phyloP scores from a whole-genome alignment of 2,797 vertebrate genomes.

The Nyctibius grandis region DNA sequence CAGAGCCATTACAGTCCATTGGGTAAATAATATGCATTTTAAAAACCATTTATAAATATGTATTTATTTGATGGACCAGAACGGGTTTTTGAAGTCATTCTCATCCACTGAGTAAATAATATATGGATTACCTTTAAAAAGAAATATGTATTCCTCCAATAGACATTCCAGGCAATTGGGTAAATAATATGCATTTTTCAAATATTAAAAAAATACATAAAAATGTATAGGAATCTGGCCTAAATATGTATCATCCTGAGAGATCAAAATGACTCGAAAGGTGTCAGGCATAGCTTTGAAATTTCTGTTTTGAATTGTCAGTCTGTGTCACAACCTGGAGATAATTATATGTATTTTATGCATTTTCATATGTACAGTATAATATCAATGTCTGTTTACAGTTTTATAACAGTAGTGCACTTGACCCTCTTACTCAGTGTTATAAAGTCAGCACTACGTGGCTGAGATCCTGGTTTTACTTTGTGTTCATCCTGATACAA shows the following conservation, averaged over 20 bases:
- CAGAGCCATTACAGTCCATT: constrained; percentile 43
- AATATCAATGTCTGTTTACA: background rate
- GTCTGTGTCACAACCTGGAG: constrained; percentile 21
- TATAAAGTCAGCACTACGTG: background rate
- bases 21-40: constrained; percentile 65
- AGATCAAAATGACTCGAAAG: constrained; percentile 3
- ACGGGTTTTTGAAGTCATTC: constrained; percentile 57
- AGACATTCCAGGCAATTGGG: constrained; percentile 43
- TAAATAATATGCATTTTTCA: constrained; percentile 61
- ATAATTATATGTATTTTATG: constrained; percentile 31
- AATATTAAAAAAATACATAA: constrained; percentile 4
- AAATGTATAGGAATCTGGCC: constrained; percentile 10
- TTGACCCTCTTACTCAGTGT: background rate
- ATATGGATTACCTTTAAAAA: constrained; percentile 65
- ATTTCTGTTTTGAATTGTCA: constrained; percentile 36
- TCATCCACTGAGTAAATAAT: constrained; percentile 68
- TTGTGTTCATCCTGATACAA: background rate
- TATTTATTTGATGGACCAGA: constrained; percentile 69
- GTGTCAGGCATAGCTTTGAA: constrained; percentile 35
- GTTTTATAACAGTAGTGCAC: background rate
- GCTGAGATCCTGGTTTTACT: background rate
- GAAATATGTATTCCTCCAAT: constrained; percentile 62
- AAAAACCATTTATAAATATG: constrained; percentile 68
- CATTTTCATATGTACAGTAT: background rate
- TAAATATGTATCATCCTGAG: background rate